These are phyloP conservation scores for Urosaurus nigricauda DNA, from an alignment of 2,797 vertebrate genomes.

Conservation along the genomic window DNA sequence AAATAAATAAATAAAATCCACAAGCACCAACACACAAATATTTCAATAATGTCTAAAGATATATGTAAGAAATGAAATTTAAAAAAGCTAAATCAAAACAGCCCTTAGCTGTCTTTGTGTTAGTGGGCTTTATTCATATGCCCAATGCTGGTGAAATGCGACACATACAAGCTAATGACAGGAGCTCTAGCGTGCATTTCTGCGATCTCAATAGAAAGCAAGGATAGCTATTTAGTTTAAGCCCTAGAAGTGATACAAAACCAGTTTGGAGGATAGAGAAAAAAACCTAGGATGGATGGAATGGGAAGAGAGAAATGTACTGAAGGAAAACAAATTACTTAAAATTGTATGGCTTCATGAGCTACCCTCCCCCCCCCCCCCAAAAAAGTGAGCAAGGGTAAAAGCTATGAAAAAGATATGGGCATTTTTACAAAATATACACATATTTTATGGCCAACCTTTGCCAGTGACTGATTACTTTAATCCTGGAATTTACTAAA, in stretches of 20 bases:
- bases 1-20: no score
- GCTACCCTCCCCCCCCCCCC: no score
- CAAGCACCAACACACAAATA: no score
- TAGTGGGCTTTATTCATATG: conserved; percentile 25
- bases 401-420: neutral
- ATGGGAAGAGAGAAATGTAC: neutral
- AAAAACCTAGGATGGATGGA: conserved; percentile 32
- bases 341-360: neutral
- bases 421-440: neutral
- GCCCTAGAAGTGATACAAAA: conserved; percentile 19
- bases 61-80: no score
- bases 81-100: no score
- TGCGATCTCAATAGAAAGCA: conserved; percentile 22
- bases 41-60: no score
- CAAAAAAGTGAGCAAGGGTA: neutral
- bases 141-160: neutral
- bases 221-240: neutral
- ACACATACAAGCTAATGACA: neutral
- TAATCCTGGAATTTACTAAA: neutral
- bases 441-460: neutral
- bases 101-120: neutral
- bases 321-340: neutral
- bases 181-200: neutral
- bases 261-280: neutral
- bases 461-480: conserved; percentile 15